Percentiles rank a stretch among this genome's conserved stretches.
These are phyloP conservation scores for Hyperopisus bebe DNA, from an alignment of 2,113 vertebrate genomes.

Conservation along the genomic window DNA sequence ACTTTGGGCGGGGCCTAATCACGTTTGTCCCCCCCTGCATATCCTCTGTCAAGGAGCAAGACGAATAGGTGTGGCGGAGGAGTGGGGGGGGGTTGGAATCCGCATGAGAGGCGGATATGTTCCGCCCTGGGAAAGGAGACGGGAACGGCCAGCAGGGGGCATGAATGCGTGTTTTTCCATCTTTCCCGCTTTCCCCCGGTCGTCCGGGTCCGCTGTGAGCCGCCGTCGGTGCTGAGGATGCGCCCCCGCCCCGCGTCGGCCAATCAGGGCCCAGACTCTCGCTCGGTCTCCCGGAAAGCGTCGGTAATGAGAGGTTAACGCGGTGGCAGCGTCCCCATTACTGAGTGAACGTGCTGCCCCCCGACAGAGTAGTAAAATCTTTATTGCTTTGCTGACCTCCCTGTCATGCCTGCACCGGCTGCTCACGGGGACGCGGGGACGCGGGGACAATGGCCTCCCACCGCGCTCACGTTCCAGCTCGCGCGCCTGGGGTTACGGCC, in stretches of 20 bases:
- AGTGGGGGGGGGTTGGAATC: constrained; percentile 15
- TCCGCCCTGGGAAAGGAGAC: neutral
- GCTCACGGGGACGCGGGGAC: constrained; percentile 81
- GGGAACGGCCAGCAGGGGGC: neutral
- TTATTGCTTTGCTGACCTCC: constrained; percentile 98
- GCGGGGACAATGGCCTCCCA: constrained; percentile 86
- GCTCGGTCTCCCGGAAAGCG: constrained; percentile 78
- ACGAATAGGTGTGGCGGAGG: constrained; percentile 44
- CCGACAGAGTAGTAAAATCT: constrained; percentile 97
- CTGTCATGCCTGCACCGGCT: constrained; percentile 92
- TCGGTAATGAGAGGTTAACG: constrained; percentile 98
- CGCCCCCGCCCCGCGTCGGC: constrained; percentile 62
- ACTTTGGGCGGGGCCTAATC: constrained; percentile 66
- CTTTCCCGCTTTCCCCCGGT: constrained; percentile 3
- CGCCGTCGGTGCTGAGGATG: constrained; percentile 68
- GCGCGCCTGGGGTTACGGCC: constrained; percentile 86
- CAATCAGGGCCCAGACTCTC: constrained; percentile 53
- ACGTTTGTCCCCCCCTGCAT: constrained; percentile 61
- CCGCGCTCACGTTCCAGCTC: constrained; percentile 97
- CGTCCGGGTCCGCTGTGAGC: constrained; percentile 43
- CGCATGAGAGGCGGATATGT: neutral
- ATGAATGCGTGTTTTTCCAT: constrained; percentile 15
- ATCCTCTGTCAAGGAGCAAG: constrained; percentile 56
- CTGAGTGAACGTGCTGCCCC: constrained; percentile 98
- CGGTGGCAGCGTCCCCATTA: constrained; percentile 94